A percentile compares a stretch with the other conserved stretches of the same genome.
These are phyloP conservation scores for Heliconius erato DNA, from an alignment of 2,888 invertebrate species.

Conservation along the genomic window DNA sequence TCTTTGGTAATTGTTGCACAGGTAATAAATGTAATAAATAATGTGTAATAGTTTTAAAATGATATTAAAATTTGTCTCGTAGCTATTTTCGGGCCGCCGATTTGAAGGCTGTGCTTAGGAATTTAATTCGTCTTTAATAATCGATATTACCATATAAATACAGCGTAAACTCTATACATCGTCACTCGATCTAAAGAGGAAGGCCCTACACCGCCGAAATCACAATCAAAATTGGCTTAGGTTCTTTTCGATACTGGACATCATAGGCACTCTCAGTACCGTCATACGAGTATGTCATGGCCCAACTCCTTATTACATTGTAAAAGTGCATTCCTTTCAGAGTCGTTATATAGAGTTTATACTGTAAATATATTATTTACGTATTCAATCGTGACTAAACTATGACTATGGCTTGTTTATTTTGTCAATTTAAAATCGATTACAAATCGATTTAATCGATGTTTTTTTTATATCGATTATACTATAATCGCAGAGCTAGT, in stretches of 20 bases:
- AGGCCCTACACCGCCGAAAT: no score
- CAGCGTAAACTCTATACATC: neutral
- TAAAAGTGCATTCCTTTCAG: neutral
- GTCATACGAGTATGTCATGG: no score
- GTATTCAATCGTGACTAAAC: constrained; percentile 9
- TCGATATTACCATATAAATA: constrained; percentile 4
- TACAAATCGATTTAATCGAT: neutral
- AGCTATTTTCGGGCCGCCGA: constrained; percentile 11
- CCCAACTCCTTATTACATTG: no score
- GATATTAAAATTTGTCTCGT: constrained; percentile 21
- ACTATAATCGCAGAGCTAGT: constrained; percentile 3
- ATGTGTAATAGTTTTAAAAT: constrained; percentile 5
- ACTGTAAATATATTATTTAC: constrained; percentile 7
- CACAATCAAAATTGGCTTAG: neutral
- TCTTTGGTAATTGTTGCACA: constrained; percentile 34
- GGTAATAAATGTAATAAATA: constrained; percentile 20
- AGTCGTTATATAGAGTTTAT: neutral
- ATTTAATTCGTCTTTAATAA: constrained; percentile 18
- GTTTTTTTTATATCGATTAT: neutral
- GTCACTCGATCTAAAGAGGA: no score
- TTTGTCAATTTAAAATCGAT: neutral
- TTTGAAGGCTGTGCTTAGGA: constrained; percentile 22
- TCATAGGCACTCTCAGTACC: no score
- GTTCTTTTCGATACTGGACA: no score
- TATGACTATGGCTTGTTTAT: neutral